Evolutionary conservation across 1,140 invertebrate genomes (phyloP).

Genomic region (Neomicropteryx cornuta): DNA sequence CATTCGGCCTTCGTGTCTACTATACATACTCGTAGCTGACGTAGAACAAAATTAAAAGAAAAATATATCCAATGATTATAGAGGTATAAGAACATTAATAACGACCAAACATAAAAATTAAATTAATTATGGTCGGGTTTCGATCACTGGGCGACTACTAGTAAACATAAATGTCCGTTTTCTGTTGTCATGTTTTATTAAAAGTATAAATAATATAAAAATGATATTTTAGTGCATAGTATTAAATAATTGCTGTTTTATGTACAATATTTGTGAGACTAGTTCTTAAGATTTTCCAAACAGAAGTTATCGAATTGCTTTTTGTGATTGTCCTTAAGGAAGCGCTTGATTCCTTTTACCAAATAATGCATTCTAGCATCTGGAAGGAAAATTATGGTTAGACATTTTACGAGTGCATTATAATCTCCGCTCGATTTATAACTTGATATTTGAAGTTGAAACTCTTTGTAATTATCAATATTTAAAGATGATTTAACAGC

Average conservation of each 20-base stretch:
- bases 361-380: constrained; percentile 43
- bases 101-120: too few species aligned
- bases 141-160: too few species aligned
- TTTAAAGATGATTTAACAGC: constrained; percentile 41
- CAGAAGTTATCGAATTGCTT: constrained; percentile 20
- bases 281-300: neutral
- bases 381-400: constrained; percentile 39
- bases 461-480: constrained; percentile 42
- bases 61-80: too few species aligned
- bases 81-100: too few species aligned
- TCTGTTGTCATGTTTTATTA: too few species aligned
- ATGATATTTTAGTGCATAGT: constrained; percentile 5
- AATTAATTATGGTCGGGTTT: too few species aligned
- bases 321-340: constrained; percentile 45
- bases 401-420: constrained; percentile 32
- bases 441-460: constrained; percentile 42
- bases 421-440: constrained; percentile 47
- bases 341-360: constrained; percentile 47
- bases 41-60: too few species aligned
- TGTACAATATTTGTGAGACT: constrained; percentile 7
- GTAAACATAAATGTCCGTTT: too few species aligned
- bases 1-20: too few species aligned
- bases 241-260: constrained; percentile 5
- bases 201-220: constrained; percentile 14
- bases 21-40: too few species aligned